Base-by-base conservation (phyloP, 2,888 invertebrate species). In the Nemoura dubitans region DNA sequence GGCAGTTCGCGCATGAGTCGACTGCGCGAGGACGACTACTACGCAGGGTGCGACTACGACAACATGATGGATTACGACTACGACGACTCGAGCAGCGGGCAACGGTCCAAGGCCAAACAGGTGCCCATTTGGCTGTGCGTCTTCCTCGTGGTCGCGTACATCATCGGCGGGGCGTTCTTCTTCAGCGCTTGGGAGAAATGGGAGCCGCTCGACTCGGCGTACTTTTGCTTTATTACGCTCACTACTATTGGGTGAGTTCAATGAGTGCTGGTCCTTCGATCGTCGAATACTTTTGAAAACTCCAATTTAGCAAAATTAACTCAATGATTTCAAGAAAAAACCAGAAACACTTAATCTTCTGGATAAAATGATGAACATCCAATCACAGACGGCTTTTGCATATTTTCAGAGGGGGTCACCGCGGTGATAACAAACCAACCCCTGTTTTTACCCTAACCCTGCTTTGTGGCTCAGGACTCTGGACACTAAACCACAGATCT, bases 141-240 rank as follows among this genome's bases (percentile, higher is more conserved):
- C 86, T 95, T 96, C 90, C 93, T 98, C 82, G 97, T 98, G 29
- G 95, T 98, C 29, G 96, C 97, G 87, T 98, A 98, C 92, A 98
- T 98, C 89, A 93, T 97, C 86, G 97, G 96, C 0, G 98, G 98
- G 21, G 97, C 97, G 0, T 96, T 95, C 90, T 93, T 98, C 14
- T 98, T 98, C 92, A 94, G 94, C 89, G 93, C 94, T 83, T 97
- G 97, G 97, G 98, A 98, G 92, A 92, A 93, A 27, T 98, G 98
- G 98, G 94, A 94, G 0, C 96, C 96, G 90, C 93, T 97, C 87
- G 97, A 98, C 91, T 96, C 97, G 0, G 97, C 97, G 0, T 98
- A 98, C 91, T 98, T 98, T 92, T 98, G 98, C 91, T 98, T 98
- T 92, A 97, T 98, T 89, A 98, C 98, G 0, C 93, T 98, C 88